These are phyloP conservation scores for Leptoclinus maculatus DNA, from an alignment of 2,797 vertebrate species.

Conservation along the genomic window DNA sequence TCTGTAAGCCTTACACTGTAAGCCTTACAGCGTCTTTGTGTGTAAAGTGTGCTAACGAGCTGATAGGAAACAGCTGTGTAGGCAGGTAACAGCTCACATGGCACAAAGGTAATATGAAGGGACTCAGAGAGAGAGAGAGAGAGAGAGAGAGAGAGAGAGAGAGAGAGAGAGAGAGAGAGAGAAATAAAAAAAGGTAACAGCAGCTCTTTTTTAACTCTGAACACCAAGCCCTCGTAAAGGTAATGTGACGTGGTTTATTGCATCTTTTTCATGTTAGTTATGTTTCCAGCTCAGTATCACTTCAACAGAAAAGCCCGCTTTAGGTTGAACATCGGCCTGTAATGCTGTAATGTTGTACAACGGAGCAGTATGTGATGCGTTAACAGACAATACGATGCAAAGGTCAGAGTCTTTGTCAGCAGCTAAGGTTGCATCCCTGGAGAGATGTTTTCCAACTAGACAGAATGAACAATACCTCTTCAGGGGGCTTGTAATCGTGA, in stretches of 20 bases:
- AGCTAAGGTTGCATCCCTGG: conserved; percentile 69
- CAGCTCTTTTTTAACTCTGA: not conserved
- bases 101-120: not conserved
- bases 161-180: not conserved
- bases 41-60: not conserved
- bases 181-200: accelerated
- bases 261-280: not conserved
- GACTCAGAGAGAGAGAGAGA: not conserved
- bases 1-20: too few species aligned
- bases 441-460: conserved; percentile 69
- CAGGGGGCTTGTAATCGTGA: conserved; percentile 67
- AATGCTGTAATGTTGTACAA: conserved; percentile 5
- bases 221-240: not conserved
- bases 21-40: not conserved
- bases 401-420: conserved; percentile 75
- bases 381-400: conserved; percentile 68
- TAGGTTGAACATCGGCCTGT: not conserved
- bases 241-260: not conserved
- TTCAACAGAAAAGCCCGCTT: not conserved
- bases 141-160: not conserved
- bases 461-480: conserved; percentile 74
- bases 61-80: conserved; percentile 6
- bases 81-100: not conserved
- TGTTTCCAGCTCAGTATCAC: not conserved
- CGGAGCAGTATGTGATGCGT: conserved; percentile 40